phyloP scores from a whole-genome alignment of 2,797 vertebrate genomes.

The Pseudopleuronectes americanus region DNA sequence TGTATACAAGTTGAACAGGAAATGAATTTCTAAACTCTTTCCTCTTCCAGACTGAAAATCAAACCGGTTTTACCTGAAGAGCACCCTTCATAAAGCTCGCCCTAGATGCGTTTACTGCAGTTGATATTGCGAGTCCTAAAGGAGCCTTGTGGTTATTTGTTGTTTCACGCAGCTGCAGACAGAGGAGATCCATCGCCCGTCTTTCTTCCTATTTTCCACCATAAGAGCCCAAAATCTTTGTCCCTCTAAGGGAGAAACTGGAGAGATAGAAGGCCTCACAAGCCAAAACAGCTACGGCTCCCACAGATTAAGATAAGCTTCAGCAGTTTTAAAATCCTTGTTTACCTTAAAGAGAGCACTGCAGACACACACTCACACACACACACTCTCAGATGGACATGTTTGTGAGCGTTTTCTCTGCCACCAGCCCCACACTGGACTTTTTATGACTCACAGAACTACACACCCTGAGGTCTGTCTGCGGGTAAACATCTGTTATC shows the following conservation, averaged over 20 bases:
- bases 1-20: neutral
- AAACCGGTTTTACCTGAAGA: constrained; percentile 5
- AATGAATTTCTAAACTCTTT: neutral
- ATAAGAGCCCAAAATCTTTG: constrained; percentile 52
- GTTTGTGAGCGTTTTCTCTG: constrained; percentile 42
- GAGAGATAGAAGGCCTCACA: constrained; percentile 16
- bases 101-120: constrained; percentile 14
- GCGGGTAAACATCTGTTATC: constrained; percentile 39
- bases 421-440: constrained; percentile 21
- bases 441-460: constrained; percentile 43
- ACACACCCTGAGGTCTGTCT: constrained; percentile 36
- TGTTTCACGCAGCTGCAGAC: constrained; percentile 36
- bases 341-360: constrained; percentile 57
- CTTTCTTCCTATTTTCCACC: constrained; percentile 65
- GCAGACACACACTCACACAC: constrained; percentile 45
- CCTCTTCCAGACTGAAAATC: constrained; percentile 3
- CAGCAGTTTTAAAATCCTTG: constrained; percentile 61
- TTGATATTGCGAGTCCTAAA: constrained; percentile 41
- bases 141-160: constrained; percentile 30
- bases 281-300: constrained; percentile 57
- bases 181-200: constrained; percentile 49
- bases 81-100: neutral
- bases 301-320: constrained; percentile 61
- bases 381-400: constrained; percentile 39
- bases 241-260: constrained; percentile 47